These are phyloP conservation scores for Cebidichthys violaceus DNA, from an alignment of 2,113 vertebrate genomes.

Conservation along the genomic window DNA sequence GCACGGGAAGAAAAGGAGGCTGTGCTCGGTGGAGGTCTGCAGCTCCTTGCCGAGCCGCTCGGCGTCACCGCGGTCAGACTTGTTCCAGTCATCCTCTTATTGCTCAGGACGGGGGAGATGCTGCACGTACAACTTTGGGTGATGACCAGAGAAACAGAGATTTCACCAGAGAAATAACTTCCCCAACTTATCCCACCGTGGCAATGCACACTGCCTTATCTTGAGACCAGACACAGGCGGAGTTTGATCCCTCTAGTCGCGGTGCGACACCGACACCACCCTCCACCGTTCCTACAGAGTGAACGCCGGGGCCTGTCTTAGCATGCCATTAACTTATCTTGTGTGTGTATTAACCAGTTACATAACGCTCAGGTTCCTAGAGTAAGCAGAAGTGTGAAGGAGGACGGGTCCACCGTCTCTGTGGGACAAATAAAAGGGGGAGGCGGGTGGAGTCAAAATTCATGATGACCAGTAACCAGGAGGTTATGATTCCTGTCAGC, in stretches of 20 bases:
- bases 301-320: conserved; percentile 15
- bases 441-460: background rate
- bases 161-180: background rate
- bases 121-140: background rate
- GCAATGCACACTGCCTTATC: background rate
- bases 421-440: background rate
- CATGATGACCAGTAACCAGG: conserved; percentile 46
- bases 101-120: background rate
- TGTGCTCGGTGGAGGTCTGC: conserved; percentile 37
- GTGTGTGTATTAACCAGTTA: conserved; percentile 50
- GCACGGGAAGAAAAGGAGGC: conserved; percentile 53
- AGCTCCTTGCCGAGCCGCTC: conserved; percentile 20
- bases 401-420: conserved; percentile 16
- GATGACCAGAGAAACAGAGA: background rate
- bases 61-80: background rate
- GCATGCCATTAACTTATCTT: conserved; percentile 32
- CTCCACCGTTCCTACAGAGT: background rate
- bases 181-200: background rate
- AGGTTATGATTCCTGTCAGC: background rate
- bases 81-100: background rate
- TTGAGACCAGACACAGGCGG: background rate
- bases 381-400: conserved; percentile 7
- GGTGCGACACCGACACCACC: background rate
- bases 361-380: conserved; percentile 33
- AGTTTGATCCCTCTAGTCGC: background rate